phyloP scores from a whole-genome alignment of 2,888 invertebrate genomes.

The Lasius platythorax region DNA sequence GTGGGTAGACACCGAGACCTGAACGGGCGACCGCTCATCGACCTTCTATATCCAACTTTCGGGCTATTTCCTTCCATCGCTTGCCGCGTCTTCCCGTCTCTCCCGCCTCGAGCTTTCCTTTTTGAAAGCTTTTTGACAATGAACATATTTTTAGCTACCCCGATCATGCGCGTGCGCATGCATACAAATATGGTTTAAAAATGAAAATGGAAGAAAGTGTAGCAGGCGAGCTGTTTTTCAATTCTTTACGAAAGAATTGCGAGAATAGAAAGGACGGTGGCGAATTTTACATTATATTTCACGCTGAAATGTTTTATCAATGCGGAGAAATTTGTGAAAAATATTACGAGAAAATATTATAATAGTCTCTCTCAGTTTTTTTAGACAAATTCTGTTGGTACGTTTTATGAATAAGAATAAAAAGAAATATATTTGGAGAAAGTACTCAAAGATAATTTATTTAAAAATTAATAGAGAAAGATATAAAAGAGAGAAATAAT shows the following conservation, averaged over 20 bases:
- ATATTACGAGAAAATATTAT: background rate
- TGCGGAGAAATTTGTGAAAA: background rate
- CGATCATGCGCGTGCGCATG: background rate
- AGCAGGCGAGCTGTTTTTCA: conserved; percentile 10
- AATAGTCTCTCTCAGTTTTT: background rate
- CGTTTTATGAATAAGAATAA: background rate
- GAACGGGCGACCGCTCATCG: background rate
- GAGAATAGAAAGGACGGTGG: background rate
- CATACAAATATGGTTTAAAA: conserved; percentile 27
- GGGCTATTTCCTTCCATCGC: background rate
- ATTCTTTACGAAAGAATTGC: conserved; percentile 35
- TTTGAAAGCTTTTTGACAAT: background rate
- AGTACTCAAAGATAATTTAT: background rate
- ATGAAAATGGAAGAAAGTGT: conserved; percentile 41
- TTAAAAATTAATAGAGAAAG: background rate
- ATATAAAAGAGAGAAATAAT: background rate
- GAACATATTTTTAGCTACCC: background rate
- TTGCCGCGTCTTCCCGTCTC: background rate
- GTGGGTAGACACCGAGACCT: background rate
- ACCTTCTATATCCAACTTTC: conserved; percentile 14
- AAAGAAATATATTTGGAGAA: background rate
- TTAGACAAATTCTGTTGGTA: background rate
- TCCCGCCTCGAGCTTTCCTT: background rate
- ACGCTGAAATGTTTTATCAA: background rate
- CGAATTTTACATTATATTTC: conserved; percentile 50